Evolutionary conservation across 2,113 vertebrate species (phyloP).

Genomic region (Scophthalmus maximus): DNA sequence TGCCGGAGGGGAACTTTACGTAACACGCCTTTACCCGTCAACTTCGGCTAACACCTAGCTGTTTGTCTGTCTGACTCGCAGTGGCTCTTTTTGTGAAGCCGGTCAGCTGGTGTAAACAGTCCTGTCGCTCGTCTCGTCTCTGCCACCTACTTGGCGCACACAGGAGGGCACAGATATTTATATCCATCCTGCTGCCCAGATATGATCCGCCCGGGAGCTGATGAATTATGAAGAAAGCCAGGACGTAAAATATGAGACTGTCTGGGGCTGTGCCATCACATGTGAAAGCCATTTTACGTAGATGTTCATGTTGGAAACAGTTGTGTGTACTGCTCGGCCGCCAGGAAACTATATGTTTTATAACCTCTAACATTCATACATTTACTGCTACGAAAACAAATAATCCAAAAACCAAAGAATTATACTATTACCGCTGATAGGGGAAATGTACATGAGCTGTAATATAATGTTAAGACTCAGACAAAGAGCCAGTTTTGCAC

Average conservation of each 20-base stretch:
- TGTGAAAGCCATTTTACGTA: no score
- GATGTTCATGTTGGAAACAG: no score
- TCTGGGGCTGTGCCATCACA: not conserved
- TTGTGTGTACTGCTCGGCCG: no score
- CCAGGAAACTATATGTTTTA: no score
- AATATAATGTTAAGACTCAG: no score
- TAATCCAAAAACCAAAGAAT: no score
- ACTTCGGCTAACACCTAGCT: constrained; percentile 30
- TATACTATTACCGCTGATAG: no score
- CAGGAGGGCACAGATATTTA: constrained; percentile 52
- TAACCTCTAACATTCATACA: no score
- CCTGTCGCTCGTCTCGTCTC: constrained; percentile 14
- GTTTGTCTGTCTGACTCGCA: constrained; percentile 45
- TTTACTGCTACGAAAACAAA: no score
- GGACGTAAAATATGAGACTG: constrained; percentile 1
- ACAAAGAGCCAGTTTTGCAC: no score
- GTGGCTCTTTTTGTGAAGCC: constrained; percentile 30
- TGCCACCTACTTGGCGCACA: constrained; percentile 55
- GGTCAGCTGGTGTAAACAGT: constrained; percentile 51
- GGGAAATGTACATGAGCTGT: no score
- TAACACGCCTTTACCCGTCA: constrained; percentile 49
- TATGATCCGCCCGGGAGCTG: not conserved
- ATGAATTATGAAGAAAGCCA: constrained; percentile 28
- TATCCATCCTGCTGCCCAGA: constrained; percentile 42
- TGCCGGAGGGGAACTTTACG: constrained; percentile 44